These are phyloP conservation scores for Sebastes taczanowskii DNA, from an alignment of 2,797 vertebrate species.

Conservation along the genomic window DNA sequence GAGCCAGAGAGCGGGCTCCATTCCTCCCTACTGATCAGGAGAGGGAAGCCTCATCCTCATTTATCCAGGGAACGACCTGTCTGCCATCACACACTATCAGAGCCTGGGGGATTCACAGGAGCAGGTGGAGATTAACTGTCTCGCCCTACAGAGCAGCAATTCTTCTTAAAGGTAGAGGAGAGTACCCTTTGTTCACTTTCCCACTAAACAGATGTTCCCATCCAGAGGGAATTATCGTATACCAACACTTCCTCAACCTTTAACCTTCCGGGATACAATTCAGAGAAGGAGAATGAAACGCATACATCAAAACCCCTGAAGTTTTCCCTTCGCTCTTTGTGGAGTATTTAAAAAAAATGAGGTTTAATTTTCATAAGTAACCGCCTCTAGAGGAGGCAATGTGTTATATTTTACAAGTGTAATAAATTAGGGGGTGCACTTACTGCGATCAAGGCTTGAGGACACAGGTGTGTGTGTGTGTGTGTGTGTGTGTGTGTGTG, in stretches of 20 bases:
- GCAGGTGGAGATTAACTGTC: conserved; percentile 33
- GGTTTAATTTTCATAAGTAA: conserved; percentile 79
- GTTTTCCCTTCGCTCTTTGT: conserved; percentile 2
- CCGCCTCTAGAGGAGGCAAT: conserved; percentile 14
- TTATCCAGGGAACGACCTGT: background rate
- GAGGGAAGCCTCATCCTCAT: conserved; percentile 17
- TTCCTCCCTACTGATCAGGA: conserved; percentile 12
- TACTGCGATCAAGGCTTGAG: conserved; percentile 45
- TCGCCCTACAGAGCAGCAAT: background rate
- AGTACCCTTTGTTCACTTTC: conserved; percentile 2
- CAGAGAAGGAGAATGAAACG: conserved; percentile 17
- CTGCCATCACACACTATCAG: background rate
- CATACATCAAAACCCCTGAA: conserved; percentile 24
- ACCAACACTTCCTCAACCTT: conserved; percentile 25
- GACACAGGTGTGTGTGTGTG: conserved; percentile 11
- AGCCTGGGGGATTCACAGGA: background rate
- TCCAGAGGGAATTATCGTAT: background rate
- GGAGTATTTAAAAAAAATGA: conserved; percentile 16
- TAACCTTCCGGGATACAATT: conserved; percentile 21
- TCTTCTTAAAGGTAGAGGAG: conserved; percentile 1
- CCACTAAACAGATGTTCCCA: conserved; percentile 21
- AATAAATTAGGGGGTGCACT: conserved; percentile 67
- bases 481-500: conserved; percentile 9
- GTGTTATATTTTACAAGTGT: conserved; percentile 53
- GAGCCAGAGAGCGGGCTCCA: background rate